Conservation (phyloP, 2,888 invertebrate species). For the Zaprionus obscuricornis region DNA sequence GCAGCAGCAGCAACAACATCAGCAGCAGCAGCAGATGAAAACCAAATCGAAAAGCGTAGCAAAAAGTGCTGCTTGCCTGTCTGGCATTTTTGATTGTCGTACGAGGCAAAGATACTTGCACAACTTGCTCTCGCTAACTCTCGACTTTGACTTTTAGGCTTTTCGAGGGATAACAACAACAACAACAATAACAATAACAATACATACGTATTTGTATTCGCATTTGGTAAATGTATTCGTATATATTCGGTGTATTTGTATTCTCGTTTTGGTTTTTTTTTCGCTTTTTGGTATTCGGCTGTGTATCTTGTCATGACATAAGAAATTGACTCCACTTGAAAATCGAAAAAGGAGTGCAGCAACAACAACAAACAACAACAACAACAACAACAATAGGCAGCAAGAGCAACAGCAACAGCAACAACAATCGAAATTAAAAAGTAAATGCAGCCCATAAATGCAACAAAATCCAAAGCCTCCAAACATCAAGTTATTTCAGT, state of each 20-base stretch:
- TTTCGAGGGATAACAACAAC: no score
- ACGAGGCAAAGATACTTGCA: conserved; percentile 23
- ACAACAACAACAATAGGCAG: conserved; percentile 60
- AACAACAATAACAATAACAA: no score
- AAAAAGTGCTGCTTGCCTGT: conserved; percentile 34
- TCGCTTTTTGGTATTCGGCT: conserved; percentile 34
- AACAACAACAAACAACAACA: conserved; percentile 31
- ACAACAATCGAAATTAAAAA: conserved; percentile 69
- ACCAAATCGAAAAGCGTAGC: conserved; percentile 32
- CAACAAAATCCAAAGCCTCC: conserved; percentile 37
- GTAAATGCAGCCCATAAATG: conserved; percentile 76
- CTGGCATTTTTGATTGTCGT: conserved; percentile 53
- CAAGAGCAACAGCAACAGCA: conserved; percentile 48
- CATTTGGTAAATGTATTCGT: no score
- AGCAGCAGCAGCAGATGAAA: conserved; percentile 3
- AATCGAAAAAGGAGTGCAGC: conserved; percentile 73
- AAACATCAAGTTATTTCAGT: conserved; percentile 22
- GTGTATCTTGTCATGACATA: conserved; percentile 70
- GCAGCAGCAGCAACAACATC: background rate
- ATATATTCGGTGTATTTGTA: conserved; percentile 48
- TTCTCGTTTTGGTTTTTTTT: background rate
- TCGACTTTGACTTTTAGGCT: conserved; percentile 43
- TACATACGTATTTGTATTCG: no score
- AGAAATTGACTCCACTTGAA: conserved; percentile 79
- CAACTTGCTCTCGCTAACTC: conserved; percentile 14